Percentiles rank a stretch among this genome's conserved stretches.
phyloP scores from a whole-genome alignment of 2,888 invertebrate species.

The Periphyllus acericola region DNA sequence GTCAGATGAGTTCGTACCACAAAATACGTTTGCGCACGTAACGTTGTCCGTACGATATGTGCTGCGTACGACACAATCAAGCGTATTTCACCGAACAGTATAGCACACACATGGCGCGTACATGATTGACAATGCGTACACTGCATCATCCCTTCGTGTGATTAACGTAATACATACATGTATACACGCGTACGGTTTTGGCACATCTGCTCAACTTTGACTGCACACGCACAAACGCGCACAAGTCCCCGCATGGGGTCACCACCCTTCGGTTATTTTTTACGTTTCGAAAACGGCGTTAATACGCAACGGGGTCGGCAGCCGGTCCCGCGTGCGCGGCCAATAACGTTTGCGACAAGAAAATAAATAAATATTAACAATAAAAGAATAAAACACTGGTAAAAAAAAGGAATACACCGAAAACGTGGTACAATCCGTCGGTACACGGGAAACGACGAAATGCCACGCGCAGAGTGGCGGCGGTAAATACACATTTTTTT shows the following conservation, averaged over 20 bases:
- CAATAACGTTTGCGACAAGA: conserved; percentile 7
- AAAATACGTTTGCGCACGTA: not conserved
- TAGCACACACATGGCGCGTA: not conserved
- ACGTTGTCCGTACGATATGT: not conserved
- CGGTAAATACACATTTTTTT: not conserved
- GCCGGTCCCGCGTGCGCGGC: not conserved
- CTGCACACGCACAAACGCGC: not conserved
- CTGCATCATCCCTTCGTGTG: conserved; percentile 6
- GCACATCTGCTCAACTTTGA: conserved; percentile 56
- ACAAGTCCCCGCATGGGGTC: conserved; percentile 17
- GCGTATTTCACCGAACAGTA: not conserved
- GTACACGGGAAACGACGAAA: conserved; percentile 24
- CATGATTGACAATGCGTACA: conserved; percentile 44
- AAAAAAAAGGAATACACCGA: not conserved
- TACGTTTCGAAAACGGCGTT: conserved; percentile 3
- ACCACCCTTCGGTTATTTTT: conserved; percentile 30
- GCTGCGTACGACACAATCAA: not conserved
- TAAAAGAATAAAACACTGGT: not conserved
- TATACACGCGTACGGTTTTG: not conserved
- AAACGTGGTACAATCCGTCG: conserved; percentile 11
- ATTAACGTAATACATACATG: not conserved
- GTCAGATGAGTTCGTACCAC: not conserved
- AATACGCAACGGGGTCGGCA: not conserved
- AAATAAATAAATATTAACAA: not conserved
- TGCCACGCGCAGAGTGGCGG: not conserved